phyloP scores from a whole-genome alignment of 2,113 vertebrate species.

The Prionailurus bengalensis region DNA sequence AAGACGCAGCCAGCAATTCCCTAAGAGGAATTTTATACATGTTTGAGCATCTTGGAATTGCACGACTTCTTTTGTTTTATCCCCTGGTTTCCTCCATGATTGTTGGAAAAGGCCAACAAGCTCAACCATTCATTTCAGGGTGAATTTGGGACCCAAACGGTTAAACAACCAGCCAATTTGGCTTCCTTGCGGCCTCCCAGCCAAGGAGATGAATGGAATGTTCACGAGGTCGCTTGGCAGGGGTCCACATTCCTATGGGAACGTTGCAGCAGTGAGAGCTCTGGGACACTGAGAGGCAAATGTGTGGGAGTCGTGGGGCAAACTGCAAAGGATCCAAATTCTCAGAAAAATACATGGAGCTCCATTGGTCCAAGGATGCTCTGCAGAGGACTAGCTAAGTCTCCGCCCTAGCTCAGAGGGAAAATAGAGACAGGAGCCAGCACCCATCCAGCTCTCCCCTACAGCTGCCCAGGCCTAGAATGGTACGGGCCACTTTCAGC shows the following conservation, averaged over 20 bases:
- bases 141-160: slow-evolving; percentile 86
- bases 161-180: slow-evolving; percentile 87
- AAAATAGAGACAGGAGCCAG: slow-evolving; percentile 52
- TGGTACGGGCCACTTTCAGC: slow-evolving; percentile 65
- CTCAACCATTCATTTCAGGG: slow-evolving; percentile 64
- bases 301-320: slow-evolving; percentile 88
- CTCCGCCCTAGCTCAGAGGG: slow-evolving; percentile 65
- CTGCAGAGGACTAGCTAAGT: slow-evolving; percentile 63
- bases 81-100: slow-evolving; percentile 77
- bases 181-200: slow-evolving; percentile 87
- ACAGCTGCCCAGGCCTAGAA: slow-evolving; percentile 74
- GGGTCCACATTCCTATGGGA: slow-evolving; percentile 91
- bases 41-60: background rate
- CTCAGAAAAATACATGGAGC: slow-evolving; percentile 80
- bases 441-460: slow-evolving; percentile 14
- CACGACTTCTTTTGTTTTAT: slow-evolving; percentile 71
- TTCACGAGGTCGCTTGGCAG: slow-evolving; percentile 90
- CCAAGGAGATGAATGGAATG: slow-evolving; percentile 91
- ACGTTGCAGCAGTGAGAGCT: slow-evolving; percentile 87
- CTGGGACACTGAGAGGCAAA: slow-evolving; percentile 85
- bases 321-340: slow-evolving; percentile 86
- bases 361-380: slow-evolving; percentile 77
- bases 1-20: background rate
- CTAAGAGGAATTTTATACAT: slow-evolving; percentile 14
- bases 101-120: slow-evolving; percentile 41